phyloP scores from a whole-genome alignment of 2,888 invertebrate genomes.

The Urechis unicinctus region DNA sequence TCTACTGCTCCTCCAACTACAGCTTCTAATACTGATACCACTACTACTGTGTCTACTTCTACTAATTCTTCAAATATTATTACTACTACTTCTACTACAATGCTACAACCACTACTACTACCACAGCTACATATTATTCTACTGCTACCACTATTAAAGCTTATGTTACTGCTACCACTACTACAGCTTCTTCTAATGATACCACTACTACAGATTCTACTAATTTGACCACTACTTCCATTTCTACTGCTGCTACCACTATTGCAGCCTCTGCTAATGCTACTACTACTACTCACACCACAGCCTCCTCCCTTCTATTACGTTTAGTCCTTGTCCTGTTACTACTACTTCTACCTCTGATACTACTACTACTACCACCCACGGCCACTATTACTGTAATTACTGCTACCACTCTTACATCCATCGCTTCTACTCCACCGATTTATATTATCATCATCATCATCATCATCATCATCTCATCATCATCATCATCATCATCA shows the following conservation, averaged over 20 bases:
- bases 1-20: too few relatives aligned
- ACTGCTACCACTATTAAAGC: slow-evolving; percentile 1
- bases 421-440: neutral
- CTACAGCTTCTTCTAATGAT: neutral
- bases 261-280: neutral
- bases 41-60: too few relatives aligned
- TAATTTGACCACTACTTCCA: neutral
- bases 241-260: slow-evolving; percentile 1
- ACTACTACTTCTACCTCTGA: too few relatives aligned
- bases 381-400: too few relatives aligned
- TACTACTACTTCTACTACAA: slow-evolving; percentile 2
- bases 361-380: too few relatives aligned
- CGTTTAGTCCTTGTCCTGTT: too few relatives aligned
- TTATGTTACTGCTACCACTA: neutral
- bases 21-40: too few relatives aligned
- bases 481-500: slow-evolving; percentile 6
- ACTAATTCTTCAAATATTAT: too few relatives aligned
- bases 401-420: too few relatives aligned
- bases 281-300: neutral
- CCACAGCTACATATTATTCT: neutral
- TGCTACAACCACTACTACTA: slow-evolving; percentile 1
- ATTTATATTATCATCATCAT: slow-evolving; percentile 1
- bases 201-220: neutral
- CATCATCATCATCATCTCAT: neutral
- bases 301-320: too few relatives aligned